Conservation (phyloP, 92 coral and sea anemone genomes). For the Porites evermanni region DNA sequence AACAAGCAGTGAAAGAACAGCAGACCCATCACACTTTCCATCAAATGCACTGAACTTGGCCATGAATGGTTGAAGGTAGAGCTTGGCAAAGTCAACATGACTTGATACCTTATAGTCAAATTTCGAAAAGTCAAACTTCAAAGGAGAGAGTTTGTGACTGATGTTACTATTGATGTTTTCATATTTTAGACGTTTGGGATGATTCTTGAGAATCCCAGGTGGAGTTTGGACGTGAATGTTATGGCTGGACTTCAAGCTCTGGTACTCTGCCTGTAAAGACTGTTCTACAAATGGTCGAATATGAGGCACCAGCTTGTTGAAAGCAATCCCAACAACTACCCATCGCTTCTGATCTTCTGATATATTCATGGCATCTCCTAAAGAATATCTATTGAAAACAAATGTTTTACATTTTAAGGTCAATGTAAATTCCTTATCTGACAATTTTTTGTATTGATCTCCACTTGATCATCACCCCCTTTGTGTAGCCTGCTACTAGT, state of each 20-base stretch:
- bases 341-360: constrained; percentile 65
- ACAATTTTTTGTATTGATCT: too few species aligned
- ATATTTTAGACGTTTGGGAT: constrained; percentile 27
- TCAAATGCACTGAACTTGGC: constrained; percentile 68
- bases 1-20: constrained; percentile 40
- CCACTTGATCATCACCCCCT: too few species aligned
- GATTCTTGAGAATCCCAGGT: constrained; percentile 17
- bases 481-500: too few species aligned
- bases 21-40: constrained; percentile 56
- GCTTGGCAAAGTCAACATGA: constrained; percentile 53
- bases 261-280: constrained; percentile 22
- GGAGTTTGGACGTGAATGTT: constrained; percentile 30
- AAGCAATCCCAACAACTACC: constrained; percentile 63
- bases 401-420: too few species aligned
- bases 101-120: constrained; percentile 39
- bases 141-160: constrained; percentile 13
- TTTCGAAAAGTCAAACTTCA: neutral
- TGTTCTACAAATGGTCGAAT: constrained; percentile 38
- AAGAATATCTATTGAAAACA: too few species aligned
- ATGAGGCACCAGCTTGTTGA: constrained; percentile 53
- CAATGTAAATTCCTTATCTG: too few species aligned
- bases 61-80: constrained; percentile 64
- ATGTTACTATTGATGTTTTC: constrained; percentile 28
- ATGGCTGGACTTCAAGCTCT: constrained; percentile 8
- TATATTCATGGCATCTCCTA: neutral